Evolutionary conservation across 2,797 vertebrate genomes (phyloP), one percentile per base, ranked within the genome.

Genomic region (Bufotes viridis): DNA sequence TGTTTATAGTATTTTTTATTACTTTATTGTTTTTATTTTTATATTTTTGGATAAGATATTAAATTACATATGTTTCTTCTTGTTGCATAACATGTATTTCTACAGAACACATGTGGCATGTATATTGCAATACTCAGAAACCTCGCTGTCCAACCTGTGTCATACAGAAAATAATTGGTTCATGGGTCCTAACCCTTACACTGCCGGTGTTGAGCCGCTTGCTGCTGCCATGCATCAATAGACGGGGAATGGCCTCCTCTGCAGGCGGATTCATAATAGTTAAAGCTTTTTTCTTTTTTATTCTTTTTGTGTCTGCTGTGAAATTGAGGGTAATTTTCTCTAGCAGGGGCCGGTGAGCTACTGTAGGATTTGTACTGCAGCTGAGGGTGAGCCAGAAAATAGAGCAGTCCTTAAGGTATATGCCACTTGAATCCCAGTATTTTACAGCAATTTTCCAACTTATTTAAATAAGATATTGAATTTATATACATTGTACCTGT

Each of bases 271-370:
- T 55, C n/a, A 26, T 63, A 78, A 78, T 58, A 60, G 87, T 87
- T 82, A 87, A 87, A 53, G 17, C 34, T 58, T 87, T 87, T 81
- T 83, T 51, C 42, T 57, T 83, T 65, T 55, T 67, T 70, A 63
- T 72, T 61, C 69, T 82, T 81, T 76, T 78, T 82, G 86, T 81
- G 78, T 83, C 57, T 87, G 60, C 87, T 74, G 61, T 83, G 49
- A 87, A 87, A 87, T 83, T 82, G 87, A 87, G 87, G 87, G 81
- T 87, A 83, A 87, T 87, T 87, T 87, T 83, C 80, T 83, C 58
- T 42, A 82, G 80, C 69, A 53, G 69, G 79, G 67, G 34, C 76
- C 67, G 29, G 29, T 22, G 55, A 57, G 34, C 80, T 75, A 3
- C 42, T 34, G 57, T 49, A n/a, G 78, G 63, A 81, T 81, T 70